A percentile compares a stretch with the other conserved stretches of the same genome.
Conservation (phyloP, 2,888 invertebrate genomes). For the Macrosiphum euphorbiae region DNA sequence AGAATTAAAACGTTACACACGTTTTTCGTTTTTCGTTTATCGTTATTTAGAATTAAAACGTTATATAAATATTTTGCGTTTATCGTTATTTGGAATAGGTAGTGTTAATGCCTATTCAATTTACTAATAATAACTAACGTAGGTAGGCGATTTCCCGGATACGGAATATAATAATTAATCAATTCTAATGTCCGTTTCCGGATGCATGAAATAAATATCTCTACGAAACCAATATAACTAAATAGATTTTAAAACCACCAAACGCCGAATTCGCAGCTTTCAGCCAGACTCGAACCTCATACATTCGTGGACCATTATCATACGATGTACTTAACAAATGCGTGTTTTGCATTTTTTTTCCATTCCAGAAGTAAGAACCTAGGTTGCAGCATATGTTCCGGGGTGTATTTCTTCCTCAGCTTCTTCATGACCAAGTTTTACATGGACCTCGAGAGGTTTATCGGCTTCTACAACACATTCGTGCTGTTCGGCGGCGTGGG, state of each 20-base stretch:
- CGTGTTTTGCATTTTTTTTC: neutral
- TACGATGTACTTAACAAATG: neutral
- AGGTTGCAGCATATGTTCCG: slow-evolving; percentile 43
- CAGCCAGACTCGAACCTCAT: neutral
- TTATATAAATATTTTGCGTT: too few species aligned
- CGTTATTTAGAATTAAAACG: too few species aligned
- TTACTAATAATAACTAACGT: too few species aligned
- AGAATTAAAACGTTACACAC: too few species aligned
- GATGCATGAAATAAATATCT: too few species aligned
- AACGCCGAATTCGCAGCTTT: neutral
- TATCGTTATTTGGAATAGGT: too few species aligned
- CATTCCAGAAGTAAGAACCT: slow-evolving; percentile 48
- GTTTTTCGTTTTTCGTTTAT: too few species aligned
- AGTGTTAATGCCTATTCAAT: too few species aligned
- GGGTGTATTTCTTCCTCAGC: slow-evolving; percentile 38
- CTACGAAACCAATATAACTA: too few species aligned
- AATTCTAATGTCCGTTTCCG: too few species aligned
- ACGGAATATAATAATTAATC: too few species aligned
- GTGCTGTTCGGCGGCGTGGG: slow-evolving; percentile 16
- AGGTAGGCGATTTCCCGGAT: too few species aligned
- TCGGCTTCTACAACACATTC: slow-evolving; percentile 40
- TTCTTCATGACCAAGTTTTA: slow-evolving; percentile 54
- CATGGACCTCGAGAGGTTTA: neutral
- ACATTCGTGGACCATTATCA: neutral
- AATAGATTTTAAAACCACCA: neutral